Evolutionary conservation across 2,113 vertebrate species (phyloP).

Genomic region (Xyrauchen texanus): DNA sequence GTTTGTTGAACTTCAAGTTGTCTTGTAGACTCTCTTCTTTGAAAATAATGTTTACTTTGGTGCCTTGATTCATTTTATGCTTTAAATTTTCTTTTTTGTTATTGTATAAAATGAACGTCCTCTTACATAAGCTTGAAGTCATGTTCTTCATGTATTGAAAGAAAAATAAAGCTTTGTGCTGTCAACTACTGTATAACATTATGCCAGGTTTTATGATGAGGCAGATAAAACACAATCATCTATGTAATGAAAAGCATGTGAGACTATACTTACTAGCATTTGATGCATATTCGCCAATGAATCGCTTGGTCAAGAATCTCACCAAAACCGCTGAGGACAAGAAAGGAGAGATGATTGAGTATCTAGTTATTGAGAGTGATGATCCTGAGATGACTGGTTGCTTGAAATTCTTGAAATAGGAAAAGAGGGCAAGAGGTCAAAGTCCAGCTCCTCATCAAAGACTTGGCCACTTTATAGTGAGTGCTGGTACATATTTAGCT

Average conservation of each 20-base stretch:
- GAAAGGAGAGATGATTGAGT: conserved; percentile 15
- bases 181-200: too few relatives aligned
- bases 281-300: conserved; percentile 78
- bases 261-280: conserved; percentile 71
- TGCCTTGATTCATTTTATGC: too few relatives aligned
- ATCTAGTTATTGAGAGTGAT: conserved; percentile 2
- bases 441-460: conserved; percentile 29
- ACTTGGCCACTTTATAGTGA: conserved; percentile 13
- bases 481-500: conserved; percentile 24
- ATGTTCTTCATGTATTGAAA: too few relatives aligned
- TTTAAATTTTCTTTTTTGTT: too few relatives aligned
- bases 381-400: not conserved
- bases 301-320: conserved; percentile 76
- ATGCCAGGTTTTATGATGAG: too few relatives aligned
- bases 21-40: too few relatives aligned
- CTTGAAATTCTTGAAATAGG: not conserved
- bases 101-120: too few relatives aligned
- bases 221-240: conserved; percentile 10
- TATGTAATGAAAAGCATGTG: not conserved
- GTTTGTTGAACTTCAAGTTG: too few relatives aligned
- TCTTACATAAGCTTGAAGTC: too few relatives aligned
- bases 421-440: conserved; percentile 12
- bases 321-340: conserved; percentile 70
- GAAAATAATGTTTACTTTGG: too few relatives aligned
- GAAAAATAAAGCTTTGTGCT: too few relatives aligned